Base-by-base conservation (phyloP, 2,888 invertebrate genomes). In the Hyalella azteca region DNA sequence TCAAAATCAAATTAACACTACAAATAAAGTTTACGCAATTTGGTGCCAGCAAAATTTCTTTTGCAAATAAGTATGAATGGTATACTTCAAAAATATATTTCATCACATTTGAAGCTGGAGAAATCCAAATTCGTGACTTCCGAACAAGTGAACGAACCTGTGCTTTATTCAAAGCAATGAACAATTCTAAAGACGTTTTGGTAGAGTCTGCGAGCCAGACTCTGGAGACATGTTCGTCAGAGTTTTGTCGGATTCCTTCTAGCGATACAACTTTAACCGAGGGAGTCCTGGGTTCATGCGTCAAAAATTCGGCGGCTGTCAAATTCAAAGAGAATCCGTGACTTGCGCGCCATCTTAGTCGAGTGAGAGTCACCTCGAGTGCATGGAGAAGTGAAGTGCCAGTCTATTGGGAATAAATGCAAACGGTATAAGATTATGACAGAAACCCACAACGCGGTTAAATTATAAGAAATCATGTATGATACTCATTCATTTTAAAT, bases 171-270 rank as follows among this genome's bases (percentile, higher is more conserved):
- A 45, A 45, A 45, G 45, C 22, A 39, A 75, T 45, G 13, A 75
- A 75, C 26, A 75, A 75, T 75, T 75, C 75, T 15, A 75, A 13
- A 3, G 75, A 45, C 9, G 40, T n/a, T 45, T 75, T 75, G 29
- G 26, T 26, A 15, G 5, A 5, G 22, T 29, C 45, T 11, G 45
- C 22, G 29, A 75, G 40, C 75, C 75, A 75, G 11, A 75, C 41
- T 45, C 75, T 75, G 15, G 75, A 75, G 15, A 75, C 45, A 41
- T 39, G 26, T n/a, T 41, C 75, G 75, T 40, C 75, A 29, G 66
- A 66, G 29, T 66, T 66, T 32, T 36, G 32, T 19, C 36, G 32
- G 29, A 75, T 75, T 41, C 45, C 75, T 41, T 75, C n/a, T 15
- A 75, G 40, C 3, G 75, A 32, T 29, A 75, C 9, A n/a, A 66